Evolutionary conservation across 1,140 invertebrate species (phyloP), one percentile per base, ranked within the genome.

Genomic region (Hylaeus anthracinus): DNA sequence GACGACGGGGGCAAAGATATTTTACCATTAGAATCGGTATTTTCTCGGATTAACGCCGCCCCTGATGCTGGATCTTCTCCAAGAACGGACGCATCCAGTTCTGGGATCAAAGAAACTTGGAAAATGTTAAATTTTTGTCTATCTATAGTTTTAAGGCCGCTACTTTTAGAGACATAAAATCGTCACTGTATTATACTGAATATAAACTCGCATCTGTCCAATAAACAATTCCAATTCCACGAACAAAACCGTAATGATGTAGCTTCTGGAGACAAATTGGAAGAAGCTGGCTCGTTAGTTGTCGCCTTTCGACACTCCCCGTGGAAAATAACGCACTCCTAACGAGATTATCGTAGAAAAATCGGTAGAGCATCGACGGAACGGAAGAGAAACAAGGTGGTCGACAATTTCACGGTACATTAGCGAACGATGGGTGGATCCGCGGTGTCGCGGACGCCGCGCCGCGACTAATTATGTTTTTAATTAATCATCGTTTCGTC

Each of bases 341-440:
- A 86, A 85, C 78, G 69, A 85, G 84, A 85, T 65, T 41, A 51
- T 15, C 43, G 58, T 48, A 43, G 66, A 76, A 77, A 79, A 85
- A 66, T 39, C 14, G 41, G 48, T 41, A 26, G 60, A n/a, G 12
- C 75, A 26, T 26, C 39, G 72, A 51, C 15, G 51, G 26, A 78
- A 55, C 15, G 51, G 26, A 78, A 55, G 60, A 5, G 64, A 43
- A 55, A 80, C 69, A 85, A 81, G 72, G 53, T 37, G 82, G 85
- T 88, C 83, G 90, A 90, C 87, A 91, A 92, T 92, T 92, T 92
- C 85, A 91, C 88, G 90, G 84, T 88, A 88, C 89, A 90, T 92
- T 90, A 90, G 83, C 61, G 83, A 61, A 66, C 82, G 43, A 73
- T 87, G 80, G 87, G 86, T 84, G 86, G 86, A 65, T 66, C 71